phyloP scores from a whole-genome alignment of 2,113 vertebrate genomes.

The Neogobius melanostomus region DNA sequence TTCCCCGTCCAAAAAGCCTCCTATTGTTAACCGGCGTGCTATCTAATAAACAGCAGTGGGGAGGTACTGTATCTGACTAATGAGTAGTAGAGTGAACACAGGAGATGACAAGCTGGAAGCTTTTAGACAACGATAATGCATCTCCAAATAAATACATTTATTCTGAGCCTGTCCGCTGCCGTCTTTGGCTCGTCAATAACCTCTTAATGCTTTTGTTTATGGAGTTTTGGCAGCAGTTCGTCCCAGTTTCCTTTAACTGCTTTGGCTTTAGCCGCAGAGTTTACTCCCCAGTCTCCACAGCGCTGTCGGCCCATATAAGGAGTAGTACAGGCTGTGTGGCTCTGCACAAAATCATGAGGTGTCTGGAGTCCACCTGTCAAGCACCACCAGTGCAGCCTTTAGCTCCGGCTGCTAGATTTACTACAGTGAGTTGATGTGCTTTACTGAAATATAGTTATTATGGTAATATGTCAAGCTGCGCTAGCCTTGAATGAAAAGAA shows the following conservation, averaged over 20 bases:
- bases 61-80: conserved; percentile 31
- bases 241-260: conserved; percentile 36
- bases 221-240: conserved; percentile 35
- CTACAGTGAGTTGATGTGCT: conserved; percentile 41
- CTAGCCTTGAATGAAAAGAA: conserved; percentile 54
- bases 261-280: conserved; percentile 32
- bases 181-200: conserved; percentile 37
- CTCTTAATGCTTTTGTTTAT: conserved; percentile 23
- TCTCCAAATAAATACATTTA: conserved; percentile 19
- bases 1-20: conserved; percentile 31
- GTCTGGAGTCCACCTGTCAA: conserved; percentile 66
- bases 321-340: conserved; percentile 25
- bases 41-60: conserved; percentile 30
- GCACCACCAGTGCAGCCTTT: conserved; percentile 30
- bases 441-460: conserved; percentile 57
- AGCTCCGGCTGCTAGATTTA: conserved; percentile 18
- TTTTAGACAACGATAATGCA: conserved; percentile 6
- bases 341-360: conserved; percentile 67
- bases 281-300: conserved; percentile 10
- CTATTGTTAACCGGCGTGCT: conserved; percentile 39
- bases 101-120: conserved; percentile 4
- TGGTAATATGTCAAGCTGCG: conserved; percentile 52
- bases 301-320: conserved; percentile 58
- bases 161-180: conserved; percentile 15
- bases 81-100: conserved; percentile 24